Base-by-base conservation (phyloP, 2,797 vertebrate species). In the Chaetodon trifasciatus region DNA sequence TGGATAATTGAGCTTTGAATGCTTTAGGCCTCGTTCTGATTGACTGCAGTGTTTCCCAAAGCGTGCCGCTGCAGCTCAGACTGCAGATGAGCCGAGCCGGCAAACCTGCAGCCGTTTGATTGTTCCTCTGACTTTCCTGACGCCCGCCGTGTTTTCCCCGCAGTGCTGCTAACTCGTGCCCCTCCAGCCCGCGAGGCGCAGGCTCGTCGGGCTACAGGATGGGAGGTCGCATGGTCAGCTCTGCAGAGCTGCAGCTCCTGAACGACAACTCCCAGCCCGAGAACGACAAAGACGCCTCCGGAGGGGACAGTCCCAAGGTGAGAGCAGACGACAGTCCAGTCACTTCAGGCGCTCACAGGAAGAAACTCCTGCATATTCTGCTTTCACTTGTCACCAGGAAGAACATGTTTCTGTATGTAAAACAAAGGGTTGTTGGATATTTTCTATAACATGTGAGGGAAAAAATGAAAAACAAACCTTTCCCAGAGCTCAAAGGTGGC, bases 101-200 rank as follows among this genome's bases (percentile, higher is more conserved):
- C 65, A 56, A 55, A 35, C 66, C 46, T 42, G 3, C 2, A n/a
- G 42, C 47, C 19, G 47, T 47, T 3, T 32, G 0, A 9, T 58
- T 21, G 69, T n/a, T 21, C 2, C 55, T 2, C 9, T 21, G 13
- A 19, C n/a, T 28, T 23, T 60, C 0, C 5, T 13, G 50, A 35
- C 35, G n/a, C 74, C 16, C 32, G 0, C 28, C 8, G 47, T 70
- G 12, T 44, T 19, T n/a, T 21, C 19, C 65, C 13, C 24, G 60
- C 95, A 99, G 98, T 75, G 98, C 98, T 93, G 97, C 98, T 85
- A 99, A 99, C 95, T 99, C 98, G 53, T 99, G 97, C 93, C 98
- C 98, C 53, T 99, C 98, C 82, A 99, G 98, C 88, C 98, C 98
- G n/a, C 96, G 97, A 50, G 98, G 98, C 5, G 97, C 97, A 0